Base-by-base conservation (phyloP, 1,140 invertebrate species). In the Antheraea pernyi region DNA sequence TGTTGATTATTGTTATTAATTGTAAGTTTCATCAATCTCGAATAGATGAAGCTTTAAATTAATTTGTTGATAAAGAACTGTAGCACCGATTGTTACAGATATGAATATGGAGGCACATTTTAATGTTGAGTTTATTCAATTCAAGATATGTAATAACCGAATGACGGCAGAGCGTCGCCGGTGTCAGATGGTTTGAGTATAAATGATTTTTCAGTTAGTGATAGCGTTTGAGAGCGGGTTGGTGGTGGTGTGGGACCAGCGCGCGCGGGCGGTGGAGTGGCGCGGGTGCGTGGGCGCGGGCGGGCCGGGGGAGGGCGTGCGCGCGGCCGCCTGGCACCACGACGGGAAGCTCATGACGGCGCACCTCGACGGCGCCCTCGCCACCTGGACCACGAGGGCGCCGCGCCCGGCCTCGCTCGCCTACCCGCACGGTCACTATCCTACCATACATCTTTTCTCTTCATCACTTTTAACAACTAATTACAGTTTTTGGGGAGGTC, bases 301-400 rank as follows among this genome's bases (percentile, higher is more conserved):
- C 22, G 77, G 68, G 46, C 70, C 79, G 3, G 83, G 77, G 0
- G 97, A 98, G 85, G 95, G 95, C 19, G 93, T 99, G 65, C 95
- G 96, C 83, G 98, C 97, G 68, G 95, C 98, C 82, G 95, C 96
- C 68, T 99, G 99, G 99, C 98, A 99, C 91, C 95, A 98, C 90
- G 99, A 99, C 91, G 99, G 99, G 69, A 98, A 99, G 93, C 97
- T 99, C 89, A 98, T 99, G 96, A 98, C 97, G 76, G 97, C 97
- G 79, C 98, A 99, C 91, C 95, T 95, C 11, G 98, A 99, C 93
- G 99, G 99, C 62, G 98, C 97, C 59, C 94, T 99, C 59, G 96
- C 96, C 67, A 99, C 98, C 37, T 99, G 98, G 98, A 96, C 95
- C 78, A 93, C 96, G 16, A 95, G 96, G 80, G 94, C 95, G 72